phyloP scores from a whole-genome alignment of 2,797 vertebrate genomes.

The Leptatherina wallacei region DNA sequence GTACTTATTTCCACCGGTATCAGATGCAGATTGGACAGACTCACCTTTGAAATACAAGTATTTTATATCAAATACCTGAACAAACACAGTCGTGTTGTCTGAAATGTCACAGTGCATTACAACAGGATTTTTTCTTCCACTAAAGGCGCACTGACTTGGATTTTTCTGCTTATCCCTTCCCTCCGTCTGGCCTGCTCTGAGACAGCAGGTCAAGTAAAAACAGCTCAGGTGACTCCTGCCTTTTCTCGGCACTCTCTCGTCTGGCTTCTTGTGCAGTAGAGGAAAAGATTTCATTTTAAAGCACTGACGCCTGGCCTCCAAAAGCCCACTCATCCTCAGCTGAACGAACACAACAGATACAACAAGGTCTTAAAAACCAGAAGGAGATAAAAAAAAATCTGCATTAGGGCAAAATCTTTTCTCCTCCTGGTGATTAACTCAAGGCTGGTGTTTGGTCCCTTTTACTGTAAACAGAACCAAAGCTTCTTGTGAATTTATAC shows the following conservation, averaged over 20 bases:
- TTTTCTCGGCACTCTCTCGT: conserved; percentile 11
- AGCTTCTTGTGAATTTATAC: background rate
- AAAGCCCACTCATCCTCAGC: conserved; percentile 29
- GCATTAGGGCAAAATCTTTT: conserved; percentile 13
- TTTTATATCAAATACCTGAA: background rate
- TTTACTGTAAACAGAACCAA: background rate
- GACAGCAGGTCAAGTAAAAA: conserved; percentile 38
- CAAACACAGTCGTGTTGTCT: background rate
- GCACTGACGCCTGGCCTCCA: conserved; percentile 18
- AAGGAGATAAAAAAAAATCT: background rate
- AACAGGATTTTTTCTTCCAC: conserved; percentile 9
- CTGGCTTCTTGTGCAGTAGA: conserved; percentile 8
- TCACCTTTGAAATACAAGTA: background rate
- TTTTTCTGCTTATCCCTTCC: conserved; percentile 11
- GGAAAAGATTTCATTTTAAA: conserved; percentile 35
- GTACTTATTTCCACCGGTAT: background rate
- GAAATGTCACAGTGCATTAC: conserved; percentile 1
- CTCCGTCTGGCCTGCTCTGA: conserved; percentile 10
- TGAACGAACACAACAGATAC: conserved; percentile 43
- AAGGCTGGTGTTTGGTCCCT: background rate
- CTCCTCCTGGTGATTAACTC: background rate
- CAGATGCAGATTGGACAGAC: background rate
- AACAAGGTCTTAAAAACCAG: conserved; percentile 20
- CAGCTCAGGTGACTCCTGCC: conserved; percentile 16
- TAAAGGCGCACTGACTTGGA: background rate